Conservation (phyloP, 2,888 invertebrate genomes). For the Lochmaea capreae region DNA sequence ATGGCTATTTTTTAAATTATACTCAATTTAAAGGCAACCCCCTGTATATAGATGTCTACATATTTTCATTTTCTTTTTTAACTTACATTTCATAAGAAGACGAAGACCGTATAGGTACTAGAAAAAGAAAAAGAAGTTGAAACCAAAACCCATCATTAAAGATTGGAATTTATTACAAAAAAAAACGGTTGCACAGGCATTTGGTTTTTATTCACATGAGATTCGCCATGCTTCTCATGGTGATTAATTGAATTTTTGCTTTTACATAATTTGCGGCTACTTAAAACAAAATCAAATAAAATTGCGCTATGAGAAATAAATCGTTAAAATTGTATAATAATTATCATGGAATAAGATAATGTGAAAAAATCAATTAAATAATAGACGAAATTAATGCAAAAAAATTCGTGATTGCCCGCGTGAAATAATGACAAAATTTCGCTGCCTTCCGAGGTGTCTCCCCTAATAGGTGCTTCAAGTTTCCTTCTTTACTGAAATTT, state of each 20-base stretch:
- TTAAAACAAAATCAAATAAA: constrained; percentile 8
- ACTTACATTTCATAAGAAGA: neutral
- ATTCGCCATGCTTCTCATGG: constrained; percentile 21
- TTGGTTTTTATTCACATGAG: constrained; percentile 21
- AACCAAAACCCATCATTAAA: constrained; percentile 23
- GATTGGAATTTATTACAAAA: constrained; percentile 26
- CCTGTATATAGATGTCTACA: neutral
- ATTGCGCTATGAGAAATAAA: neutral
- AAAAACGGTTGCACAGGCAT: constrained; percentile 20
- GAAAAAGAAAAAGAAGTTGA: constrained; percentile 5
- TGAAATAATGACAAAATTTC: too few relatives aligned
- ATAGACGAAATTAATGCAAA: too few relatives aligned
- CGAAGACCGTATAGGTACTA: constrained; percentile 12
- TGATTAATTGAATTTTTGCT: constrained; percentile 25
- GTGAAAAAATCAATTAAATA: too few relatives aligned
- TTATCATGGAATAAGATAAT: neutral
- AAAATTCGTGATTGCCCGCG: too few relatives aligned
- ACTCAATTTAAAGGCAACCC: neutral
- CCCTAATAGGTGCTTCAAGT: too few relatives aligned
- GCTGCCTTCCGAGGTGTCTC: too few relatives aligned
- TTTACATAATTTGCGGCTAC: constrained; percentile 21
- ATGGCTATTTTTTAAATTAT: too few relatives aligned
- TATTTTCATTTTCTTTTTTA: constrained; percentile 8
- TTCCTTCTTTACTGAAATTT: too few relatives aligned
- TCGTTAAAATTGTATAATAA: constrained; percentile 4